These are phyloP conservation scores for Colostygia pectinataria DNA, from an alignment of 2,888 invertebrate genomes.

Conservation along the genomic window DNA sequence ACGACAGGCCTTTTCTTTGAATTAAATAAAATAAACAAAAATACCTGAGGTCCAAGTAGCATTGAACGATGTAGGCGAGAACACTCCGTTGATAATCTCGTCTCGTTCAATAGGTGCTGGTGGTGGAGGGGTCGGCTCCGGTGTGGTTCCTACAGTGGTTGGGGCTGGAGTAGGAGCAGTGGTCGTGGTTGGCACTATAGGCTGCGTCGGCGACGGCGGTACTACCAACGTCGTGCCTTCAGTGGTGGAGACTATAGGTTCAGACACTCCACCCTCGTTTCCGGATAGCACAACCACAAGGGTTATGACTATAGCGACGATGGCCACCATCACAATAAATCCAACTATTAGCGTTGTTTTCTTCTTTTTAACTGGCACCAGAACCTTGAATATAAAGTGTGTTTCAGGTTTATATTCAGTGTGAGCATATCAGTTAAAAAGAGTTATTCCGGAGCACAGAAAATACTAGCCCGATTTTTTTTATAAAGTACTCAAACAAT, in stretches of 20 bases:
- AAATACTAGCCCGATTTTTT: too few species aligned
- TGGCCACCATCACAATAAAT: slow-evolving; percentile 78
- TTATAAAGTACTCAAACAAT: too few species aligned
- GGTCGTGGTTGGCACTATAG: slow-evolving; percentile 25
- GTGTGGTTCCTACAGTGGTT: slow-evolving; percentile 6
- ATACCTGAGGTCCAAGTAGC: slow-evolving; percentile 91
- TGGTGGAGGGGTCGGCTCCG: background rate
- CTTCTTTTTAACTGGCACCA: slow-evolving; percentile 82
- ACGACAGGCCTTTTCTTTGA: too few species aligned
- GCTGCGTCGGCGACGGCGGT: slow-evolving; percentile 30
- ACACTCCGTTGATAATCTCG: slow-evolving; percentile 87
- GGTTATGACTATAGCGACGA: slow-evolving; percentile 84
- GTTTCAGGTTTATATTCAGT: too few species aligned
- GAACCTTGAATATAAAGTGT: slow-evolving; percentile 70
- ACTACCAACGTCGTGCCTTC: slow-evolving; percentile 41
- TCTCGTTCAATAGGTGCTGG: slow-evolving; percentile 79
- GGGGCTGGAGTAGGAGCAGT: slow-evolving; percentile 20
- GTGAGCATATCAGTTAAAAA: too few species aligned
- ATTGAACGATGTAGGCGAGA: slow-evolving; percentile 87
- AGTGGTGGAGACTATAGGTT: slow-evolving; percentile 53
- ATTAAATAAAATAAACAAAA: background rate
- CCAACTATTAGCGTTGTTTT: slow-evolving; percentile 82
- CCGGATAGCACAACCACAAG: slow-evolving; percentile 82
- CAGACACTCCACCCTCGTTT: slow-evolving; percentile 53
- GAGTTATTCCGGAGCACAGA: too few species aligned